Conservation (phyloP, 35 echinoderm and acorn worm species). For the Holothuria glaberrima region DNA sequence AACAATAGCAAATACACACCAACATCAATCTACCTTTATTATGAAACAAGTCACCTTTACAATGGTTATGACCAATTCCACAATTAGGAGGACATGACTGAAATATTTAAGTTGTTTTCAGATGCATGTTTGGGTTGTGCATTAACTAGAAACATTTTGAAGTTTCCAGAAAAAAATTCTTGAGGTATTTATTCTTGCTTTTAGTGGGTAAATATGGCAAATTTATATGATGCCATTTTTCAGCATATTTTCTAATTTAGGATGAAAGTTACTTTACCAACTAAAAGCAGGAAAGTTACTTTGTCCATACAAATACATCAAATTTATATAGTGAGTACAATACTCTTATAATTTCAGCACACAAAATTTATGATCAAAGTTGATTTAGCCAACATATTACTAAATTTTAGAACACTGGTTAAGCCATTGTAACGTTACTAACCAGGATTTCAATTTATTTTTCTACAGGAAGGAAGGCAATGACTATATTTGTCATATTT, state of each 20-base stretch:
- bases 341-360: conserved; percentile 27
- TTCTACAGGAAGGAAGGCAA: conserved; percentile 19
- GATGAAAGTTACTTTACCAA: no score
- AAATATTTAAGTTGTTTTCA: conserved; percentile 14
- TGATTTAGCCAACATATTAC: conserved; percentile 16
- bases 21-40: no score
- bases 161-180: background rate
- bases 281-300: no score
- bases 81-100: conserved; percentile 25
- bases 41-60: no score
- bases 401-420: background rate
- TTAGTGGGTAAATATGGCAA: conserved; percentile 20
- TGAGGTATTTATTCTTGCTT: conserved; percentile 4
- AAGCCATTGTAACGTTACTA: conserved; percentile 5
- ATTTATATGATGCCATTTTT: conserved; percentile 14
- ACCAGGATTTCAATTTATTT: conserved; percentile 5
- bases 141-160: background rate
- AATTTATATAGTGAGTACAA: background rate
- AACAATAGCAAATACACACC: no score
- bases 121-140: background rate
- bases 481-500: conserved; percentile 25
- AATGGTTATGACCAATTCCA: background rate
- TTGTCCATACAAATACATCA: background rate
- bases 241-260: conserved; percentile 24
- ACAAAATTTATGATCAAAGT: conserved; percentile 16